Evolutionary conservation across 2,113 vertebrate species (phyloP), one percentile per base, ranked within the genome.

Genomic region (Cryptotis parvus): DNA sequence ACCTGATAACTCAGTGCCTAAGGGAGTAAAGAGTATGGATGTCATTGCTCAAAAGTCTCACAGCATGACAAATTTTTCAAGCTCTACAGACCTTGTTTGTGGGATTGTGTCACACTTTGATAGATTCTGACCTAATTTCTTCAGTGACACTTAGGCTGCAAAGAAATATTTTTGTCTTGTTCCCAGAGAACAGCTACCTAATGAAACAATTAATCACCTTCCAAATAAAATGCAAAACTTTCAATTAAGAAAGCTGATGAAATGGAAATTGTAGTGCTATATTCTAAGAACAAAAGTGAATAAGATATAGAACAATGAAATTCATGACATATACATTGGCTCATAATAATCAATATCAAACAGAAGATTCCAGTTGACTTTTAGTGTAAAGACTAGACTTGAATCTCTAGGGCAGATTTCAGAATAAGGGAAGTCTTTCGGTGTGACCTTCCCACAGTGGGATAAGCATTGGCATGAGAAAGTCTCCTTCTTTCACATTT

Each of bases 131-230:
- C 43, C 69, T 92, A 89, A 94, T 97, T 97, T 96, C 70, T 91
- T 96, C 58, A 80, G 84, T 94, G 88, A 94, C 15, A 91, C 31
- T 63, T 94, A 92, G 91, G 61, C 77, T 94, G 33, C 70, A 93
- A 91, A 96, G 95, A n/a, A 52, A 65, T 95, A 88, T 80, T 91
- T 96, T 92, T 65, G 37, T 92, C 93, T 91, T 84, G 14, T 87
- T 97, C 52, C 49, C 73, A 22, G 74, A 91, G 77, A 91, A 92
- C n/a, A 95, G 18, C 86, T 94, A 93, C 75, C 31, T 97, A 97
- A 91, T 90, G 94, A 96, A 97, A 94, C 16, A 93, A 87, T 95
- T 96, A 97, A 96, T 97, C 86, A 89, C 37, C 55, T 74, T 91
- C 26, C 70, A 95, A 95, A 90, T 92, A 95, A 91, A 96, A 93